Evolutionary conservation across 2,113 vertebrate species (phyloP), one percentile per base, ranked within the genome.

Genomic region (Bothrops jararaca): DNA sequence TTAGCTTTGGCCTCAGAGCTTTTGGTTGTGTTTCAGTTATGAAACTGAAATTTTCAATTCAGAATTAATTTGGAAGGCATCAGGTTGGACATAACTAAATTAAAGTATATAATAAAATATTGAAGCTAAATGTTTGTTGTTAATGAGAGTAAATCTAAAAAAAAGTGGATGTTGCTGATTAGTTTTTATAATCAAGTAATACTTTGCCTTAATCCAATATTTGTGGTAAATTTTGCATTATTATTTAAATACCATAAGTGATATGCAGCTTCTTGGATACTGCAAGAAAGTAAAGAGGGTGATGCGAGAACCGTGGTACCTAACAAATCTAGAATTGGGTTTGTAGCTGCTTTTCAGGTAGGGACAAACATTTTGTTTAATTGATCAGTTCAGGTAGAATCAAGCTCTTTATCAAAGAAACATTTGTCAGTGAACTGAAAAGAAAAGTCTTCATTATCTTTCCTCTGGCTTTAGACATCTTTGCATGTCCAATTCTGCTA

Each of bases 331-430:
- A 90, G 4, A 91, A 52, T 91, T 29, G 2, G 3, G 20, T 95
- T 95, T 95, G 92, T 91, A 95, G 89, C 92, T 95, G 0, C 90
- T 90, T 90, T 29, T 93, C 45, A 93, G 26, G 0, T 42, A 91
- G 80, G n/a, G 88, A 88, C 90, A 91, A 54, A n/a, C 88, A 39
- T 39, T 58, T 92, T 95, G 56, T 57, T 1, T 4, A 74, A 86
- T 64, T 85, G 0, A 2, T 86, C 93, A 10, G 2, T 88, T 80
- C 48, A 29, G 23, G 58, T 52, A 24, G 45, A 69, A 69, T 45
- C 42, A 20, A 64, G 45, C 26, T 18, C 26, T 90, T 45, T n/a
- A 11, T 50, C 29, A 10, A 50, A 22, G 8, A 29, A 69, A 69
- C 1, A 29, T 48, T 69, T 90, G 15, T 42, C 45, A 69, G 8